phyloP scores from a whole-genome alignment of 1,140 invertebrate species.

The Listronotus oregonensis region DNA sequence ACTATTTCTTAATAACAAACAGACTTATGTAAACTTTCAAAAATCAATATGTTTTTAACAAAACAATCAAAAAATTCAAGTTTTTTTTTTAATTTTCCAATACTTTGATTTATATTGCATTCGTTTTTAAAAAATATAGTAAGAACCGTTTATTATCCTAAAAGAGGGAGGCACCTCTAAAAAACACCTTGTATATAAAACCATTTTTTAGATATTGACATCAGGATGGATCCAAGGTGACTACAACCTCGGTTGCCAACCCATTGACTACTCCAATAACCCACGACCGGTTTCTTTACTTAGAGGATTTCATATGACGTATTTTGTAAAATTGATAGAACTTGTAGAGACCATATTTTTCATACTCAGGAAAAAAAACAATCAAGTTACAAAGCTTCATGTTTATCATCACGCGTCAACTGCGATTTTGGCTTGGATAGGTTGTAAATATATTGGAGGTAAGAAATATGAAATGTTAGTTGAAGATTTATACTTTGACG shows the following conservation, averaged over 20 bases:
- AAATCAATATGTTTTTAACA: no score
- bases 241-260: conserved; percentile 67
- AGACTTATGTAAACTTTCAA: no score
- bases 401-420: conserved; percentile 75
- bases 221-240: conserved; percentile 45
- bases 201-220: conserved; percentile 19
- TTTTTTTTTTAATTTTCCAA: no score
- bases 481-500: no score
- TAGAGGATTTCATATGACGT: conserved; percentile 55
- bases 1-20: no score
- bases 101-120: no score
- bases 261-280: conserved; percentile 68
- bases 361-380: conserved; percentile 71
- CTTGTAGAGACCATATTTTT: conserved; percentile 67
- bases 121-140: no score
- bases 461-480: no score
- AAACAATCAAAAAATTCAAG: no score
- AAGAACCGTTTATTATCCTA: no score
- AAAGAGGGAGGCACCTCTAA: no score
- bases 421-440: conserved; percentile 70
- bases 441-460: conserved; percentile 69
- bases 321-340: conserved; percentile 59
- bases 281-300: conserved; percentile 65
- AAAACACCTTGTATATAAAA: no score
- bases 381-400: conserved; percentile 74